A percentile compares a stretch with the other conserved stretches of the same genome.
Conservation (phyloP, 2,797 vertebrate genomes). For the Chromobotia macracanthus region DNA sequence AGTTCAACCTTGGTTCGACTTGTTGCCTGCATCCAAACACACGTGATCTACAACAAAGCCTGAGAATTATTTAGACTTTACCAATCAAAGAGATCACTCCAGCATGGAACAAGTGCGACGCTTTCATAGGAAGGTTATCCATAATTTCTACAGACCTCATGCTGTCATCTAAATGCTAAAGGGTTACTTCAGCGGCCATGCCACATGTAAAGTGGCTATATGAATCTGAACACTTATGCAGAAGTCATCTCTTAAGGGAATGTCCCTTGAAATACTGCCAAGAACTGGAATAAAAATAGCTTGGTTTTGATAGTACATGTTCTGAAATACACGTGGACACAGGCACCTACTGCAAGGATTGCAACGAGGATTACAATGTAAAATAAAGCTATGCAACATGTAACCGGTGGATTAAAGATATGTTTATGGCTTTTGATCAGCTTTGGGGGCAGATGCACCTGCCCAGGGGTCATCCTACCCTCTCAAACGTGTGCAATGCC, state of each 20-base stretch:
- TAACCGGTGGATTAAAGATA: background rate
- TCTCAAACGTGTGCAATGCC: background rate
- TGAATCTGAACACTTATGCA: constrained; percentile 30
- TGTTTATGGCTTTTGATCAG: background rate
- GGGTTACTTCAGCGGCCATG: background rate
- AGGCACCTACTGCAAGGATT: background rate
- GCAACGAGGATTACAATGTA: background rate
- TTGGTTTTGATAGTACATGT: background rate
- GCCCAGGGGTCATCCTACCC: no score
- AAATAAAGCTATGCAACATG: background rate
- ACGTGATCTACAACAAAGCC: background rate
- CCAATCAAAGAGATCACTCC: no score
- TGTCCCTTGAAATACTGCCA: background rate
- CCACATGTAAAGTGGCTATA: background rate
- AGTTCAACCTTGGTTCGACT: no score
- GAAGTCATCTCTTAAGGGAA: constrained; percentile 1
- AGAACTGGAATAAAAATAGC: constrained; percentile 30
- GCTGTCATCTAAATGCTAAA: background rate
- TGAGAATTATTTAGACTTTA: no score
- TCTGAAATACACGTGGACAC: background rate
- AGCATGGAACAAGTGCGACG: no score
- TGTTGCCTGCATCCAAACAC: background rate
- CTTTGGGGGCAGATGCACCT: background rate
- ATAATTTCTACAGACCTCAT: background rate
- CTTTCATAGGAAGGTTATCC: background rate